Conservation (phyloP, 1,140 invertebrate genomes). For the Tetramorium alpestre region DNA sequence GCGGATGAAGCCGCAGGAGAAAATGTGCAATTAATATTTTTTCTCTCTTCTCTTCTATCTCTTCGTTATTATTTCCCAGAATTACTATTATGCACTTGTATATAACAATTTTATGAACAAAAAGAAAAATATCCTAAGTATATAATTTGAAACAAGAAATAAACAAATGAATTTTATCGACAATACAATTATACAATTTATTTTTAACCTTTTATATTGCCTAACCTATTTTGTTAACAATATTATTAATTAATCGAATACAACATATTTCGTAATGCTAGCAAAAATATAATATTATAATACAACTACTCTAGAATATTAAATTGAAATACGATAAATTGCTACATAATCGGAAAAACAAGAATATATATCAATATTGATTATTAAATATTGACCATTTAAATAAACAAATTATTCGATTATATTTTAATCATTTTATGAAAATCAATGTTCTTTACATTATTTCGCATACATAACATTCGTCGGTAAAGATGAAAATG, state of each 20-base stretch:
- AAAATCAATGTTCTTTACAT: background rate
- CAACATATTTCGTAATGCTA: background rate
- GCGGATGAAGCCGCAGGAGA: background rate
- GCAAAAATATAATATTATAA: background rate
- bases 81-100: slow-evolving; percentile 7
- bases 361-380: background rate
- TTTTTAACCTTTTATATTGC: background rate
- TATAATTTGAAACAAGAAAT: background rate
- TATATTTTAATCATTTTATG: background rate
- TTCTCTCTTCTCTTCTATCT: background rate
- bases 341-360: background rate
- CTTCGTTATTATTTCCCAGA: background rate
- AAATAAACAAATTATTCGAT: background rate
- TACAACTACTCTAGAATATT: background rate
- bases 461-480: background rate
- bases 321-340: background rate
- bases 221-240: background rate
- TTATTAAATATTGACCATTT: background rate
- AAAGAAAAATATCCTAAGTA: background rate
- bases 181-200: slow-evolving; percentile 1
- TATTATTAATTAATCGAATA: background rate
- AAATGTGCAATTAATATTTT: slow-evolving; percentile 5
- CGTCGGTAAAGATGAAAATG: slow-evolving; percentile 26
- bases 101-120: background rate
- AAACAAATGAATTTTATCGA: background rate